Conservation (phyloP, 2,113 vertebrate species). For the Hemiscyllium ocellatum region DNA sequence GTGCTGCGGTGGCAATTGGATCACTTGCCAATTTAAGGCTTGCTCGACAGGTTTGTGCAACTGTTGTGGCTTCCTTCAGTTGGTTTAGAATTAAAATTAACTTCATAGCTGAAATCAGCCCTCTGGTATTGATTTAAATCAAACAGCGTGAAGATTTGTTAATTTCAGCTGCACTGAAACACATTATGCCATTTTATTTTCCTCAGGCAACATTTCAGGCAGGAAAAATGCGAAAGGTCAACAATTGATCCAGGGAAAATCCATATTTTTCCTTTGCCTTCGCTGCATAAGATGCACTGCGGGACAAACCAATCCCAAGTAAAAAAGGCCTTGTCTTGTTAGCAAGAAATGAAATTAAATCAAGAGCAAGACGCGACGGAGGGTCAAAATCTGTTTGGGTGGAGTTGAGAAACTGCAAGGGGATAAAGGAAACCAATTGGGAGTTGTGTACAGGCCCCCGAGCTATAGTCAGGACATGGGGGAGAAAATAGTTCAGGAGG, state of each 20-base stretch:
- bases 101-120: neutral
- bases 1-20: too few species aligned
- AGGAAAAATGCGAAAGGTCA: neutral
- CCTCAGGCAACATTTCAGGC: neutral
- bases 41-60: neutral
- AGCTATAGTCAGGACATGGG: too few species aligned
- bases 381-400: too few species aligned
- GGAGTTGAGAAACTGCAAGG: too few species aligned
- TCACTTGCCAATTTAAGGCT: neutral
- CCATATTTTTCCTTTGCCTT: neutral
- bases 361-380: too few species aligned
- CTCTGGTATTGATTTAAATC: neutral
- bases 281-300: neutral
- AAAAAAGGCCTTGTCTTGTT: neutral
- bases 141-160: neutral
- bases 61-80: neutral
- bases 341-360: too few species aligned
- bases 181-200: neutral
- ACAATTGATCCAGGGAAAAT: neutral
- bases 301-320: neutral
- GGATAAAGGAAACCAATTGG: too few species aligned
- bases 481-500: too few species aligned
- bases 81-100: neutral
- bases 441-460: too few species aligned
- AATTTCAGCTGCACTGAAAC: neutral